Conservation (phyloP, 2,888 invertebrate genomes). For the Amphipoea lucens region DNA sequence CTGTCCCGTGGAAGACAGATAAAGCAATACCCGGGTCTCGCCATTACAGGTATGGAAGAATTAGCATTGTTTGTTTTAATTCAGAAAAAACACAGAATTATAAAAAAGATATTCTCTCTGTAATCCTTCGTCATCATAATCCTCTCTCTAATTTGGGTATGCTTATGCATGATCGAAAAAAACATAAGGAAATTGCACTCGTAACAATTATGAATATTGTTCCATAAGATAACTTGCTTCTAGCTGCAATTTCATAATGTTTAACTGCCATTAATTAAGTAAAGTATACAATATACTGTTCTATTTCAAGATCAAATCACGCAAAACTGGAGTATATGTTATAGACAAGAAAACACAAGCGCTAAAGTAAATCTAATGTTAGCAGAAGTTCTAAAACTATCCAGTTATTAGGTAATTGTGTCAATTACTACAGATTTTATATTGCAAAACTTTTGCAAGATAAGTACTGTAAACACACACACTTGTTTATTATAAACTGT, state of each 20-base stretch:
- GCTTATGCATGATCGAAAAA: background rate
- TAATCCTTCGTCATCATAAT: background rate
- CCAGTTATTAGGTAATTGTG: background rate
- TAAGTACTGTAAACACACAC: background rate
- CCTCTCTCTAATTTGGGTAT: background rate
- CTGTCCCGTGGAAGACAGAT: no score
- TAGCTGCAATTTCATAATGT: background rate
- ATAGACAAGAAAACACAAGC: background rate
- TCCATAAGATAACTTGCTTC: background rate
- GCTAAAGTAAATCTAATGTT: background rate
- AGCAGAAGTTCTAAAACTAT: conserved; percentile 9
- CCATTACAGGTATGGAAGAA: background rate
- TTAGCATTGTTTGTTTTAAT: background rate
- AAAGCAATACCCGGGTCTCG: background rate
- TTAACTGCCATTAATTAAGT: background rate
- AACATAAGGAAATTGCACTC: background rate
- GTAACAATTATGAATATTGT: background rate
- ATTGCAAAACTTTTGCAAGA: background rate
- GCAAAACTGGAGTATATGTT: background rate
- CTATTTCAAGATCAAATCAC: background rate
- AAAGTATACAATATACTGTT: background rate
- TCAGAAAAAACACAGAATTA: no score
- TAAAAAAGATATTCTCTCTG: background rate
- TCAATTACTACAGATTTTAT: background rate
- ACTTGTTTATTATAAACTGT: conserved; percentile 10